Percentiles rank a stretch among this genome's conserved stretches.
Evolutionary conservation across 2,888 invertebrate genomes (phyloP).

Genomic region (Calameuta idolon): DNA sequence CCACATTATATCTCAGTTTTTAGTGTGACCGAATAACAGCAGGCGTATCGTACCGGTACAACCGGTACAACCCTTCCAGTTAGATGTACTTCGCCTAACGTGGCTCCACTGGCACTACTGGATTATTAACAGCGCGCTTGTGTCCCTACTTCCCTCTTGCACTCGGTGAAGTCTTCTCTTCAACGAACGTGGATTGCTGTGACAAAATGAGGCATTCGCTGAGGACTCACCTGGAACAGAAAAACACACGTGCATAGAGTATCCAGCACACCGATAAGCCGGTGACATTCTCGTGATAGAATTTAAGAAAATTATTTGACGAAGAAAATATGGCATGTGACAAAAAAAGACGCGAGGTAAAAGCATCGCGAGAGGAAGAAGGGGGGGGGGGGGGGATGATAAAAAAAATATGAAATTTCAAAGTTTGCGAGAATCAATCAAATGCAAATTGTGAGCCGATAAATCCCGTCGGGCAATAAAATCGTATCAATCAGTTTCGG

Average conservation of each 20-base stretch:
- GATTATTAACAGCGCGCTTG: neutral
- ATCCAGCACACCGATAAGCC: neutral
- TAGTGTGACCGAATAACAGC: no score
- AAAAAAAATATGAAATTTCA: conserved; percentile 25
- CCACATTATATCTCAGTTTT: no score
- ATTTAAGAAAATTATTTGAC: no score
- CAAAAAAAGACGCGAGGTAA: no score
- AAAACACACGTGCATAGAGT: neutral
- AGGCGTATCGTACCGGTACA: no score
- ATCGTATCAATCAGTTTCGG: conserved; percentile 54
- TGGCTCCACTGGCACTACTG: no score
- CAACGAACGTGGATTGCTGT: conserved; percentile 20
- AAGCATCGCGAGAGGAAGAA: no score
- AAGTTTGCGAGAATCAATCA: conserved; percentile 35
- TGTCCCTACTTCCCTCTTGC: neutral
- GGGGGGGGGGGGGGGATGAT: neutral
- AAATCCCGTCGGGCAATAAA: conserved; percentile 45
- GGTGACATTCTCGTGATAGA: neutral
- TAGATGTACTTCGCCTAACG: no score
- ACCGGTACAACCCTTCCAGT: no score
- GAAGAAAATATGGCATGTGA: no score
- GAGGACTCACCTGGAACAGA: conserved; percentile 38
- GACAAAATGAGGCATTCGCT: conserved; percentile 32
- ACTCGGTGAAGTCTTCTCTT: conserved; percentile 7
- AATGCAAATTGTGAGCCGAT: conserved; percentile 34